These are phyloP conservation scores for Ia io DNA, from an alignment of 2,113 vertebrate species.

Conservation along the genomic window DNA sequence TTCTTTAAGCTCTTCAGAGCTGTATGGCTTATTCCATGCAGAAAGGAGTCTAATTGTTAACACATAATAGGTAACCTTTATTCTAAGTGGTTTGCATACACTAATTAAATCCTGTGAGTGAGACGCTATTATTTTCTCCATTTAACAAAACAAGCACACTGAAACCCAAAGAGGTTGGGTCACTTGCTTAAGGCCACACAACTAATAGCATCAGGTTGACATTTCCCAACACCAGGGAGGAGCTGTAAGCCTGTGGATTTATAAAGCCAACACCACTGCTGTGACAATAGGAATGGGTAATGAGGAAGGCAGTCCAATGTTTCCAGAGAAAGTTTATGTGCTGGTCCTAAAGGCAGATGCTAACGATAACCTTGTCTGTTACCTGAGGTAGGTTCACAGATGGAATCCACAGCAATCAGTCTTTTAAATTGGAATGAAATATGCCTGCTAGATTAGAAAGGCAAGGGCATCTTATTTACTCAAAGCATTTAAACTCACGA, in stretches of 20 bases:
- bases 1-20: background rate
- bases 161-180: background rate
- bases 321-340: background rate
- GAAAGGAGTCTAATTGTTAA: background rate
- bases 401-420: background rate
- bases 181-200: background rate
- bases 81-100: background rate
- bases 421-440: background rate
- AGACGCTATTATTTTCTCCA: background rate
- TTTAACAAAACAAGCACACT: background rate
- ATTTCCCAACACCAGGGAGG: background rate
- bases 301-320: background rate
- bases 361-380: background rate
- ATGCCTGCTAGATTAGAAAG: background rate
- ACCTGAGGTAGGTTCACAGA: background rate
- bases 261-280: background rate
- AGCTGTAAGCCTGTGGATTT: accelerated
- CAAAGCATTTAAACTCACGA: background rate
- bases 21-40: background rate
- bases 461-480: background rate
- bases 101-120: background rate
- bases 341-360: background rate
- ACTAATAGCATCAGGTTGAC: too few relatives aligned
- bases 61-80: background rate
- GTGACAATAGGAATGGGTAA: background rate